Percentiles rank a stretch among this genome's conserved stretches.
phyloP scores from a whole-genome alignment of 2,113 vertebrate species.

The Dolichotis patagonum region DNA sequence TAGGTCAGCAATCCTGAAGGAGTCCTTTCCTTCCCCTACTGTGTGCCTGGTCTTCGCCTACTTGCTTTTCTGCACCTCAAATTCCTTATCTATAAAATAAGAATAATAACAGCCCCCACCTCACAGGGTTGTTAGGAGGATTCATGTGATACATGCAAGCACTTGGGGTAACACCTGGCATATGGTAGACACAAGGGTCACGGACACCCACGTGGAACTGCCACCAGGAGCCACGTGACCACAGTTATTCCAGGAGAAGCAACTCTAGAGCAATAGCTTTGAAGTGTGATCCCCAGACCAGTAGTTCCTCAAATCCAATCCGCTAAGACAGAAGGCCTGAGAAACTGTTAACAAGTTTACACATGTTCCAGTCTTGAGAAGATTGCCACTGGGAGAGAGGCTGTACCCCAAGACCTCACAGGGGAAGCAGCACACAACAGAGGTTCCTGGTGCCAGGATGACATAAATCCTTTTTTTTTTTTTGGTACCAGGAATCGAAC shows the following conservation, averaged over 20 bases:
- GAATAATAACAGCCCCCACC: neutral
- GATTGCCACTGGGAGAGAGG: neutral
- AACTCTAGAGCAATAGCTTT: neutral
- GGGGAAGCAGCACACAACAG: neutral
- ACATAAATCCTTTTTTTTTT: neutral
- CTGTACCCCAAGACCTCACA: neutral
- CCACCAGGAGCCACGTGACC: neutral
- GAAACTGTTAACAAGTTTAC: neutral
- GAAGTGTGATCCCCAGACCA: neutral
- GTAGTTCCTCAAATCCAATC: neutral
- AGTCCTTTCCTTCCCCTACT: neutral
- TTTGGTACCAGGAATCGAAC: no score
- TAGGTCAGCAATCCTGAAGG: neutral
- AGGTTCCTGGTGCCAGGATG: neutral
- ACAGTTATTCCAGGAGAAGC: neutral
- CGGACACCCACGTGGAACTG: neutral
- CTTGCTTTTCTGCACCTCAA: neutral
- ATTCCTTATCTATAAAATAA: neutral
- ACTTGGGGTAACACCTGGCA: neutral
- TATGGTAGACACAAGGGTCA: neutral
- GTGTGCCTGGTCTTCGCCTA: neutral
- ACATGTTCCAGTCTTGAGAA: neutral
- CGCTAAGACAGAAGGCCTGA: neutral
- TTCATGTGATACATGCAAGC: neutral
- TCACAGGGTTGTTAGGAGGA: neutral